Evolutionary conservation across 2,797 vertebrate genomes (phyloP).

Genomic region (Heteromormyrus szaboi): DNA sequence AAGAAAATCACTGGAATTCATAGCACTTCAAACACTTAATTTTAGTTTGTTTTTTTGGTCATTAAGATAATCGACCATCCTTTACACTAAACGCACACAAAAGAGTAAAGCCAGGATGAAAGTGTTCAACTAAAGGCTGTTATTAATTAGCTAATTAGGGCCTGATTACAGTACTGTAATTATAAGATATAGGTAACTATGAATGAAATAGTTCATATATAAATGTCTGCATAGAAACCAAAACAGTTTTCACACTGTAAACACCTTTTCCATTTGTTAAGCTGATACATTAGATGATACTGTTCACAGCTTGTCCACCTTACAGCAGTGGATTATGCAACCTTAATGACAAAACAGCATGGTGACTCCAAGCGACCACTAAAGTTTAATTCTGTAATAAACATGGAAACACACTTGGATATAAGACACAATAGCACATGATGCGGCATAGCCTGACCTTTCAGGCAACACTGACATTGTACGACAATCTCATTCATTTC

Average conservation of each 20-base stretch:
- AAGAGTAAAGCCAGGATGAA: constrained; percentile 25
- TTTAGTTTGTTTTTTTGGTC: constrained; percentile 53
- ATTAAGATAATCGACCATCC: not conserved
- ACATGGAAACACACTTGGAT: not conserved
- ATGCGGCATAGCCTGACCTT: not conserved
- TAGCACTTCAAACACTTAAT: constrained; percentile 62
- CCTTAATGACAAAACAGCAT: not conserved
- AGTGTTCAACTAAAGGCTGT: not conserved
- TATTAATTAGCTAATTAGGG: not conserved
- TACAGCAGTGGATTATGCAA: not conserved
- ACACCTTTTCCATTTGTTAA: not conserved
- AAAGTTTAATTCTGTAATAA: not conserved
- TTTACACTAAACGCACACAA: constrained; percentile 31
- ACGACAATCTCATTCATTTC: not conserved
- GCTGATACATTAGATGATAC: not conserved
- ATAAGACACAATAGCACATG: not conserved
- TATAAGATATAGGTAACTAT: not conserved
- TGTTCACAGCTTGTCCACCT: not conserved
- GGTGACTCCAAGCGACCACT: not conserved
- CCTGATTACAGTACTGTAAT: not conserved
- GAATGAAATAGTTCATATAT: not conserved
- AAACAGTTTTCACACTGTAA: not conserved
- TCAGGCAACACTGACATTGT: not conserved
- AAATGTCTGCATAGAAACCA: not conserved
- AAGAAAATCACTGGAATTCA: constrained; percentile 70